These are phyloP conservation scores for Hoplostethus atlanticus DNA, from an alignment of 2,797 vertebrate species.

Conservation along the genomic window DNA sequence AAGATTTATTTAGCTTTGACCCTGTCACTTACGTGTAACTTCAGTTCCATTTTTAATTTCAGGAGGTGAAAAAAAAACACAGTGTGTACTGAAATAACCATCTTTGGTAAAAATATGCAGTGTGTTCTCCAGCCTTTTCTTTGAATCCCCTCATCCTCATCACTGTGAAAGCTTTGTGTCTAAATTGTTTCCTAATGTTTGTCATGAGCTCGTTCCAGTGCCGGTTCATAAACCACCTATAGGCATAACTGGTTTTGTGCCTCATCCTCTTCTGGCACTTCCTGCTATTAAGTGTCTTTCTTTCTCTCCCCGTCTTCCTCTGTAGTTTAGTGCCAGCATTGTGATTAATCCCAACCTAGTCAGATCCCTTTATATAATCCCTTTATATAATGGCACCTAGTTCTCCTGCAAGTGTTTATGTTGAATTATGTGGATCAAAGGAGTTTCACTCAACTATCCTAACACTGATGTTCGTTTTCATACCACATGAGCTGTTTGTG, in stretches of 20 bases:
- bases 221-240: too few species aligned
- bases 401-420: neutral
- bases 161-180: conserved; percentile 25
- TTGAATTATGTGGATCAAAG: conserved; percentile 1
- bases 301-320: neutral
- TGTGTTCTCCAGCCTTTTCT: neutral
- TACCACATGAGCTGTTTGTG: neutral
- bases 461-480: conserved; percentile 8
- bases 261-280: neutral
- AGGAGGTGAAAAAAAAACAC: conserved; percentile 2
- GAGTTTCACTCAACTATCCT: neutral
- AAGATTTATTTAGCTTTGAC: conserved; percentile 16
- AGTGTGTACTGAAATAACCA: neutral
- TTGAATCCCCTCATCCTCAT: neutral
- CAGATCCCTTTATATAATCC: neutral
- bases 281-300: neutral
- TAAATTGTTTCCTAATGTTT: too few species aligned
- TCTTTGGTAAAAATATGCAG: neutral
- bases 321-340: neutral
- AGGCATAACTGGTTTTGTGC: too few species aligned
- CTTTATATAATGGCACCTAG: too few species aligned
- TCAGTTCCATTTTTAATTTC: conserved; percentile 20
- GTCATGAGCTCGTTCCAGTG: neutral
- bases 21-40: conserved; percentile 14
- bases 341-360: neutral